Base-by-base conservation (phyloP, 2,797 vertebrate genomes). In the Sebastes alutus region DNA sequence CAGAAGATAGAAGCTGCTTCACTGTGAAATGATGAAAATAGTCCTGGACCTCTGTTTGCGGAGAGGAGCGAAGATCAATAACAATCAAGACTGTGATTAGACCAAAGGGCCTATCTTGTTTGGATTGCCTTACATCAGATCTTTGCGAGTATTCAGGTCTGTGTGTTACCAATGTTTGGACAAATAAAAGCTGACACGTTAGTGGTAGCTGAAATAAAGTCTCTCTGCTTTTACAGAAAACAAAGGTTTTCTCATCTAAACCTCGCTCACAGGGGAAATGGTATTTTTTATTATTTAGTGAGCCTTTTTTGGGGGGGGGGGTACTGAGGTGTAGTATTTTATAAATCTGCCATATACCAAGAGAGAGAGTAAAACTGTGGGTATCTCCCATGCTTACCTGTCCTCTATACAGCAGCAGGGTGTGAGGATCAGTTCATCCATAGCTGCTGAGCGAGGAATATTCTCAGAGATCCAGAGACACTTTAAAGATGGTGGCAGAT, bases 401-500 rank as follows among this genome's bases (percentile, higher is more conserved):
- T 82, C 73, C 79, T 86, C 69, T 27, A 33, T 33, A 72, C 77
- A 75, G 81, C 86, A 73, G 74, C 83, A 78, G 77, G 69, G 80
- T 35, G 72, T 33, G 72, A 83, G 80, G 71, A 88, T 87, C 61
- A 77, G 78, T 81, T 80, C 74, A 66, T 67, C 84, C 75, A 62
- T n/a, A 68, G 81, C 74, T 87, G 85, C 88, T 81, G 83, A 91
- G 90, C n/a, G 35, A 84, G 71, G 68, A 85, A 87, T 64, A 84
- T 81, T 85, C 65, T 81, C 73, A 33, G 58, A 80, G 85, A 92
- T 88, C 79, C 75, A 56, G 62, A 72, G 77, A 4, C 67, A 78
- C 87, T 91, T 85, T 75, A 88, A 88, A 88, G 85, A 90, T 78
- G 87, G 78, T 82, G 87, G 83, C 87, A 80, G 79, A 90, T 89